Evolutionary conservation across 2,888 invertebrate species (phyloP).

Genomic region (Cryptocephalus moraei): DNA sequence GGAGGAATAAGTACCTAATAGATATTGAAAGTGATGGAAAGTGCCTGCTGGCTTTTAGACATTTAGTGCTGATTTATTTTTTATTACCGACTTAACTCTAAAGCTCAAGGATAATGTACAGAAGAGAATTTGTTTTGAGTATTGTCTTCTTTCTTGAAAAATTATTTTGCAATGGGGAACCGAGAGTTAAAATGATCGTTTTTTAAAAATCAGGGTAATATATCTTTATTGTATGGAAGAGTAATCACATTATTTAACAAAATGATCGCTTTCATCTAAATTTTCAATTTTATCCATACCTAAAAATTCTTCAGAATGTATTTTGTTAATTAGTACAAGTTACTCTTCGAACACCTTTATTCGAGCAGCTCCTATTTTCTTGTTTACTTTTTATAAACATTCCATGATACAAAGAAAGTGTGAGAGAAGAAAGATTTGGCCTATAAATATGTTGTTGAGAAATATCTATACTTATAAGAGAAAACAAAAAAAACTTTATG

Average conservation of each 20-base stretch:
- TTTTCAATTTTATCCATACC: neutral
- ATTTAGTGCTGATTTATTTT: constrained; percentile 4
- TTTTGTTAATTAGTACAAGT: neutral
- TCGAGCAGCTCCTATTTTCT: no score
- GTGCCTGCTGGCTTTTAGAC: constrained; percentile 12
- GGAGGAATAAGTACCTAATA: neutral
- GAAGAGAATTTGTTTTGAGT: no score
- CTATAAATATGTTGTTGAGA: constrained; percentile 12
- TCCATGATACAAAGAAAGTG: constrained; percentile 6
- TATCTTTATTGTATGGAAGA: no score
- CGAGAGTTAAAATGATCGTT: no score
- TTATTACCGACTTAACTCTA: no score
- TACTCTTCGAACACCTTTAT: no score
- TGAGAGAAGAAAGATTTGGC: constrained; percentile 9
- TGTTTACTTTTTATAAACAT: constrained; percentile 6
- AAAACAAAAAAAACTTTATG: neutral
- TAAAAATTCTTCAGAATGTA: neutral
- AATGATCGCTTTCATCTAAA: neutral
- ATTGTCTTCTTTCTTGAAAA: no score
- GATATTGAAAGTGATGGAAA: constrained; percentile 8
- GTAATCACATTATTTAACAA: neutral
- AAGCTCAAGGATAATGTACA: no score
- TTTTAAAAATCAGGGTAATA: no score
- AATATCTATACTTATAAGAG: constrained; percentile 11
- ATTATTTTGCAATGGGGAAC: no score